Percentiles rank a stretch among this genome's conserved stretches.
Conservation (phyloP, 2,113 vertebrate species). For the Pan paniscus region DNA sequence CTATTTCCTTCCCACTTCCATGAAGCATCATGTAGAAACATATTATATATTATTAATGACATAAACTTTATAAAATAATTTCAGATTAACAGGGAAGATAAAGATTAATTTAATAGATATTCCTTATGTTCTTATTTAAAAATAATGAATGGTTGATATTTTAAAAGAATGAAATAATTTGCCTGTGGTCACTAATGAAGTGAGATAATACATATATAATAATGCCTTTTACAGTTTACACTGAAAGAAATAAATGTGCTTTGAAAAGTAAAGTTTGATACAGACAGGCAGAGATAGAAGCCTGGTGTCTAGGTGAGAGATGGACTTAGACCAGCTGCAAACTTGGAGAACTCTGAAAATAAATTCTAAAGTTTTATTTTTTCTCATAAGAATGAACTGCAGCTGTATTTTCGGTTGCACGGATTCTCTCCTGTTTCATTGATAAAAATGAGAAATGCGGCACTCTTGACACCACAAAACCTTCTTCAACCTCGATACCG, state of each 20-base stretch:
- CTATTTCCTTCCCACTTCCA: neutral
- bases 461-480: neutral
- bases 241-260: neutral
- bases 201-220: neutral
- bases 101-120: rapidly evolving
- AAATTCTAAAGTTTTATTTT: neutral
- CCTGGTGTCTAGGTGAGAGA: rapidly evolving
- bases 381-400: rapidly evolving
- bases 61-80: neutral
- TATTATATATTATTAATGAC: rapidly evolving
- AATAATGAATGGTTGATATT: neutral
- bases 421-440: rapidly evolving
- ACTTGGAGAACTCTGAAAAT: too few species aligned
- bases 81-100: neutral
- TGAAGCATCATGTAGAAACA: neutral
- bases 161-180: neutral
- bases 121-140: neutral
- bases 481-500: rapidly evolving
- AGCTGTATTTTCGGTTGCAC: rapidly evolving
- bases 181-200: neutral
- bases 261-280: neutral
- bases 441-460: rapidly evolving
- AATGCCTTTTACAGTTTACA: neutral
- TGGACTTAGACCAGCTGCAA: neutral
- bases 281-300: rapidly evolving